phyloP scores from a whole-genome alignment of 2,797 vertebrate genomes.

The Mormyrus proboscirostris region DNA sequence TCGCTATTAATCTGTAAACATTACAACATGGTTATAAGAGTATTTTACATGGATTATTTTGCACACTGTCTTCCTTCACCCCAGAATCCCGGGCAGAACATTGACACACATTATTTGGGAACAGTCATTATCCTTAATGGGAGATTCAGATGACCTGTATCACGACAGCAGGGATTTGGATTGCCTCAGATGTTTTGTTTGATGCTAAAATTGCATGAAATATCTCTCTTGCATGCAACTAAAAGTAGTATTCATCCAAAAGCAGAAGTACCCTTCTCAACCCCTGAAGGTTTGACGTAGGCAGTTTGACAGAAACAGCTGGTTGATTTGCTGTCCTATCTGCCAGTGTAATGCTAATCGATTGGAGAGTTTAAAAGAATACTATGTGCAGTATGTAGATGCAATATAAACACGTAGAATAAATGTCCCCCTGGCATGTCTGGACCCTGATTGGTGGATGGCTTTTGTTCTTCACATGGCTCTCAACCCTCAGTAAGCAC shows the following conservation, averaged over 20 bases:
- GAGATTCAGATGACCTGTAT: neutral
- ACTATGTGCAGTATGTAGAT: neutral
- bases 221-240: neutral
- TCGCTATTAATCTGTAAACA: constrained; percentile 24
- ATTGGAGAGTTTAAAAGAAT: neutral
- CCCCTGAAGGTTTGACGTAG: neutral
- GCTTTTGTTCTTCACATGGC: neutral
- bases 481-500: neutral
- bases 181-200: neutral
- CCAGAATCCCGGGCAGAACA: constrained; percentile 22
- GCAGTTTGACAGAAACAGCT: neutral
- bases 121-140: neutral
- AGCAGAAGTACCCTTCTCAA: neutral
- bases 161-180: neutral
- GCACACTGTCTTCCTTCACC: constrained; percentile 21
- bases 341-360: neutral
- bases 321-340: neutral
- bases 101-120: neutral
- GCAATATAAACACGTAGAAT: neutral
- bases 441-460: neutral
- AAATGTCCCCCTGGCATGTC: neutral
- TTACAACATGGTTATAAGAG: constrained; percentile 23
- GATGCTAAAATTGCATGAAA: constrained; percentile 6
- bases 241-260: neutral
- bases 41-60: constrained; percentile 17